Evolutionary conservation across 2,797 vertebrate genomes (phyloP), one percentile per base, ranked within the genome.

Genomic region (Pterois miles): DNA sequence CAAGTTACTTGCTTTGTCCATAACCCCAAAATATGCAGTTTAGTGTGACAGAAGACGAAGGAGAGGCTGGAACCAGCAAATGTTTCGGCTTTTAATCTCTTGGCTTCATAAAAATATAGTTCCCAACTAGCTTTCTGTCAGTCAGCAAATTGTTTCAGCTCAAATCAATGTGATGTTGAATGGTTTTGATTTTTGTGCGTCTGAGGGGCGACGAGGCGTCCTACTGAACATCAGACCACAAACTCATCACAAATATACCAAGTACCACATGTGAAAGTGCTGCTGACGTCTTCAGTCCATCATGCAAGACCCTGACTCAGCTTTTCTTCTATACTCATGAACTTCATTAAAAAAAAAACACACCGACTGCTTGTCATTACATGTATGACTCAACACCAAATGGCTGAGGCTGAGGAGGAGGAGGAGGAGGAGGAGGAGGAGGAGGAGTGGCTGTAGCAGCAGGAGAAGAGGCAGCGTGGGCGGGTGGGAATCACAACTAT

Each of bases 301-400:
- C n/a, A 58, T 54, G 58, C 27, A 3, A 33, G 13, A 66, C 31
- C 1, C n/a, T 7, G 33, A 65, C 25, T 43, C 36, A 29, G 59
- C 12, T 5, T 52, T 52, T 52, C 31, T 62, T 71, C 66, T 38
- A 9, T 3, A 40, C 12, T 16, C 16, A 2, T 29, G 10, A 34
- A 63, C 62, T 60, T 70, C 25, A 48, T 58, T 11, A 56, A 27
- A 72, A 34, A 72, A 56, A 27, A 72, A 34, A 72, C 66, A 59
- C 59, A 52, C 20, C 0, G 53, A 25, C 63, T 6, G 67, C 48
- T 56, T 23, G 9, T 34, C 34, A 54, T 38, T 40, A 83, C 78
- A 80, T 27, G 78, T 34, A 57, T 86, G 86, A 86, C 27, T 83
- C 78, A 83, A 83, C 27, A 23, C 53, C 72, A 80, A 53, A 63